phyloP scores from a whole-genome alignment of 2,888 invertebrate genomes.

The Ormyrus labotus region DNA sequence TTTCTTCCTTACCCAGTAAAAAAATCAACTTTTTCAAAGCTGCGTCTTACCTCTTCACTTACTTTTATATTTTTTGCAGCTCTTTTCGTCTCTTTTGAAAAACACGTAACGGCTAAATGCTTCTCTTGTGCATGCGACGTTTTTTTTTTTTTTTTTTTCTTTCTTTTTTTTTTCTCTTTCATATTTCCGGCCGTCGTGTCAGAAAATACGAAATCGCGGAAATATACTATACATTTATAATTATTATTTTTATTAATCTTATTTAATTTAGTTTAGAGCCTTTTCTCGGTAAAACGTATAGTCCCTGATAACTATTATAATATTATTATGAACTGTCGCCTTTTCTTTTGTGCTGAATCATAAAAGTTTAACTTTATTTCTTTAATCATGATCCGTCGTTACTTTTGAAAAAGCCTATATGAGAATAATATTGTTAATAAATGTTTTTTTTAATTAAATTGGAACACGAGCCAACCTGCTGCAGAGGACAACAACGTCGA shows the following conservation, averaged over 20 bases:
- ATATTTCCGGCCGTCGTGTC: background rate
- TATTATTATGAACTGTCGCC: constrained; percentile 5
- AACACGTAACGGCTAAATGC: constrained; percentile 57
- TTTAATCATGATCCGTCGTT: constrained; percentile 38
- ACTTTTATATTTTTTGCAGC: no score
- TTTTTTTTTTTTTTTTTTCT: no score
- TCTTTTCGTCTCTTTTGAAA: constrained; percentile 20
- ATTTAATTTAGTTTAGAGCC: constrained; percentile 10
- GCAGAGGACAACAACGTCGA: constrained; percentile 55
- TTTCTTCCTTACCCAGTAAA: constrained; percentile 52
- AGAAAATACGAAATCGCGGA: constrained; percentile 27
- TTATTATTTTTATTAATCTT: background rate
- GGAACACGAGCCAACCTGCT: constrained; percentile 58
- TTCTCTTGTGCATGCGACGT: background rate
- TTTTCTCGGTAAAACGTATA: constrained; percentile 26
- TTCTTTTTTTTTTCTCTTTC: no score
- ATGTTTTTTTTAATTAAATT: constrained; percentile 56
- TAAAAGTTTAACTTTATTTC: constrained; percentile 37
- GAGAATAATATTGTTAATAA: constrained; percentile 55
- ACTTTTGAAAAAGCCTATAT: constrained; percentile 55
- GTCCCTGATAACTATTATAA: constrained; percentile 25
- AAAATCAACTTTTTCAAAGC: constrained; percentile 61
- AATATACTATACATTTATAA: background rate
- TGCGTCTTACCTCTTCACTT: constrained; percentile 36
- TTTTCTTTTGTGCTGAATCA: constrained; percentile 38